Evolutionary conservation across 2,888 invertebrate species (phyloP).

Genomic region (Podotricha telesiphe): DNA sequence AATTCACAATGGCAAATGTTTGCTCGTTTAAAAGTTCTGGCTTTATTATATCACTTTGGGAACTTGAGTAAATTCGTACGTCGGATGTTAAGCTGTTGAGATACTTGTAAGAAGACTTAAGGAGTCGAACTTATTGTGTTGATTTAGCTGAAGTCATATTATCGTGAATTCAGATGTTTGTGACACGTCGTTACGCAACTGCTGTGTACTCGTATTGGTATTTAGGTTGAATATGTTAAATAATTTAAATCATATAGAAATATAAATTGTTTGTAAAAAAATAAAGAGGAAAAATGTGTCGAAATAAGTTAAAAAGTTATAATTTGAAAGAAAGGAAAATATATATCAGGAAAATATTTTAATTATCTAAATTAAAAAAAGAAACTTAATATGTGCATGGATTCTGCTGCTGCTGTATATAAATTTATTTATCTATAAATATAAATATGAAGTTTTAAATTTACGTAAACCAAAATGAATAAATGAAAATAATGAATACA

Average conservation of each 20-base stretch:
- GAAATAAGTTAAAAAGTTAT: too few relatives aligned
- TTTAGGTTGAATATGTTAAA: neutral
- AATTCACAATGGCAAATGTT: conserved; percentile 3
- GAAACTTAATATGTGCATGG: too few relatives aligned
- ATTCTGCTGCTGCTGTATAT: too few relatives aligned
- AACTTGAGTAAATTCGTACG: conserved; percentile 4
- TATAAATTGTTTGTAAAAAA: too few relatives aligned
- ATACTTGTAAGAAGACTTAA: conserved; percentile 20
- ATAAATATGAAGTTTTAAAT: too few relatives aligned
- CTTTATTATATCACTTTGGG: conserved; percentile 13
- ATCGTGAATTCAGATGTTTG: conserved; percentile 8
- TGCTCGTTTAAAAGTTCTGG: conserved; percentile 11
- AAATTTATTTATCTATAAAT: neutral
- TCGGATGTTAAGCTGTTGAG: conserved; percentile 7
- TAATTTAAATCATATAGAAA: neutral
- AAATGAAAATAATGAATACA: too few relatives aligned
- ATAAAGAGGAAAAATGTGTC: too few relatives aligned
- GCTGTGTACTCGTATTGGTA: neutral
- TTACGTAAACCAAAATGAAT: too few relatives aligned
- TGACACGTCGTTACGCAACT: neutral
- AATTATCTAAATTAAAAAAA: too few relatives aligned
- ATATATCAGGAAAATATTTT: too few relatives aligned
- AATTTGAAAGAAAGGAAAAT: too few relatives aligned
- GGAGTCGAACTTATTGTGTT: conserved; percentile 5
- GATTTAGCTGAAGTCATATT: neutral